A percentile compares a stretch with the other conserved stretches of the same genome.
Conservation (phyloP, 1,140 invertebrate species). For the Drosophila mayri region DNA sequence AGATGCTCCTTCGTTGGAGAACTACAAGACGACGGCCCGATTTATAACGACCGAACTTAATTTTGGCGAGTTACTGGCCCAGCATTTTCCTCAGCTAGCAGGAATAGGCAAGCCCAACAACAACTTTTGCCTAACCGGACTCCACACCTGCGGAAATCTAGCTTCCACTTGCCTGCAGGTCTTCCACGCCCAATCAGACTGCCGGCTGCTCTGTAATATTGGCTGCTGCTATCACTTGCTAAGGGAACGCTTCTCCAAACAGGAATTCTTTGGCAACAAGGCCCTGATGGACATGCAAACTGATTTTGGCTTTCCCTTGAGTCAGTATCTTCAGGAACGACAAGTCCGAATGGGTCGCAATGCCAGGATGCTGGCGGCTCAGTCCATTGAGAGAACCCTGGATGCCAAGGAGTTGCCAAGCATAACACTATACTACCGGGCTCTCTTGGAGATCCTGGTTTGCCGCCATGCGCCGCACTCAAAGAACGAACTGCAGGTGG, state of each 20-base stretch:
- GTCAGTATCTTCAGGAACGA: constrained; percentile 87
- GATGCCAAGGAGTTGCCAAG: constrained; percentile 86
- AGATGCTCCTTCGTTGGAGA: constrained; percentile 30
- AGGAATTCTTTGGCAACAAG: constrained; percentile 75
- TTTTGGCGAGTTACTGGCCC: constrained; percentile 85
- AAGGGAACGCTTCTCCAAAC: constrained; percentile 87
- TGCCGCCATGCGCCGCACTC: constrained; percentile 79
- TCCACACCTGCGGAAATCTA: constrained; percentile 96
- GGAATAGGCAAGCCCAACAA: constrained; percentile 28
- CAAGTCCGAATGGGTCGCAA: constrained; percentile 89
- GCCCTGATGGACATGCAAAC: constrained; percentile 55
- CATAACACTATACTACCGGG: constrained; percentile 89
- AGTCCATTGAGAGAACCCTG: constrained; percentile 90
- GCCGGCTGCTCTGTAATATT: constrained; percentile 90
- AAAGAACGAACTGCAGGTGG: constrained; percentile 73
- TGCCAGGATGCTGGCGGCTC: constrained; percentile 93
- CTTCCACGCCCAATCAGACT: constrained; percentile 87
- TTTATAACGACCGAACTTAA: constrained; percentile 86
- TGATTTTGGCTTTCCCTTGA: constrained; percentile 89
- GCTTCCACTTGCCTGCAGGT: constrained; percentile 90
- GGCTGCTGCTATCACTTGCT: constrained; percentile 96
- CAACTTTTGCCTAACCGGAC: constrained; percentile 88
- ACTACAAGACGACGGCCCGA: constrained; percentile 85
- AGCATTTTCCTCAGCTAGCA: constrained; percentile 84
- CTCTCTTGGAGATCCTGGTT: constrained; percentile 89